Evolutionary conservation across 2,113 vertebrate genomes (phyloP).

Genomic region (Hymenochirus boettgeri): DNA sequence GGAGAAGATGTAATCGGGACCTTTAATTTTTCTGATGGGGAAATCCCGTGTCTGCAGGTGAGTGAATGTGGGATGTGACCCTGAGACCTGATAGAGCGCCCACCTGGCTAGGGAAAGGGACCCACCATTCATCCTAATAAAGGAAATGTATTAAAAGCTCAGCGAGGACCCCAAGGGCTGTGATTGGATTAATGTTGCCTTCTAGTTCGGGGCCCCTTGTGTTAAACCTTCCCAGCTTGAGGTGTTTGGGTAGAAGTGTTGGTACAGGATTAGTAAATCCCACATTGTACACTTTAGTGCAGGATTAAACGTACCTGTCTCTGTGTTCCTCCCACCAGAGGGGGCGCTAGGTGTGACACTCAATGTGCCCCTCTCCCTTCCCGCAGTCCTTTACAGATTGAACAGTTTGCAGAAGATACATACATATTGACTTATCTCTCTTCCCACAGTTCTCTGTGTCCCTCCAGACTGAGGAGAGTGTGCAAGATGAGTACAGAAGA

Average conservation of each 20-base stretch:
- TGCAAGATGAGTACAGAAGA: constrained; percentile 82
- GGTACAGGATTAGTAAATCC: no score
- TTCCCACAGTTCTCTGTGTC: constrained; percentile 83
- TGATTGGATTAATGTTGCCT: no score
- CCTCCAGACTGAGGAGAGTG: constrained; percentile 89
- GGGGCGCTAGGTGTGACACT: background rate
- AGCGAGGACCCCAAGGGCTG: no score
- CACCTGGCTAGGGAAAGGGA: no score
- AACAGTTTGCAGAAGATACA: no score
- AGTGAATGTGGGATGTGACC: constrained; percentile 10
- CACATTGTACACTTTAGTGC: background rate
- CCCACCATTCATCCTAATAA: no score
- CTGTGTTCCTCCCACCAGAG: background rate
- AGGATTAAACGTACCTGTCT: background rate
- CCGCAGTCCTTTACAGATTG: background rate
- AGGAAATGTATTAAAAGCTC: no score
- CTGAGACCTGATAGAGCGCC: fast-evolving
- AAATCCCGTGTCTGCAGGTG: constrained; percentile 93
- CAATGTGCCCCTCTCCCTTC: background rate
- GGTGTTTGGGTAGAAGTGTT: no score
- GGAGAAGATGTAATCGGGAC: constrained; percentile 93
- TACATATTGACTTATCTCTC: background rate
- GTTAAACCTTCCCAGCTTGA: no score
- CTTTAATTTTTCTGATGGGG: constrained; percentile 89
- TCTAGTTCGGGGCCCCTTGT: no score